Evolutionary conservation across 2,888 invertebrate species (phyloP).

Genomic region (Alviniconcha strummeri): DNA sequence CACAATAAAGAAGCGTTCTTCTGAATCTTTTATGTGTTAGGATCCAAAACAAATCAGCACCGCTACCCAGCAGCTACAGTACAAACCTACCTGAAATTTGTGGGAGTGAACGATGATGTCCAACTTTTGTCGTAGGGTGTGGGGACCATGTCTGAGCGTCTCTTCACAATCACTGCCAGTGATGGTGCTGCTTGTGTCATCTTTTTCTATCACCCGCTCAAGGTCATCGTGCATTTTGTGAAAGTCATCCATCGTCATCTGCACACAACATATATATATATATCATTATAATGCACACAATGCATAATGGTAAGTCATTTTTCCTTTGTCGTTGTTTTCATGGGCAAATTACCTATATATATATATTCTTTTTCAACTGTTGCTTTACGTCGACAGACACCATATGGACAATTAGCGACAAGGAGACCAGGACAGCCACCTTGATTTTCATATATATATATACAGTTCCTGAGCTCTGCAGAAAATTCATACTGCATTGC

Average conservation of each 20-base stretch:
- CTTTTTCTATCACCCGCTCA: slow-evolving; percentile 70
- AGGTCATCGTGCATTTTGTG: slow-evolving; percentile 69
- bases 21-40: no score
- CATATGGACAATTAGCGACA: slow-evolving; percentile 46
- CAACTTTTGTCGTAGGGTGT: slow-evolving; percentile 56
- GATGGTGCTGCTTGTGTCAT: slow-evolving; percentile 66
- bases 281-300: not conserved
- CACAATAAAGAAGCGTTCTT: no score
- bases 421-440: not conserved
- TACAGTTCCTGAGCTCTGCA: no score
- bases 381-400: not conserved
- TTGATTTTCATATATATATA: no score
- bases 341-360: no score
- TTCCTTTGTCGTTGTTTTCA: not conserved
- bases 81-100: slow-evolving; percentile 32
- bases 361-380: not conserved
- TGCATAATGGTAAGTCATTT: not conserved
- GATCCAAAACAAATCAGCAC: no score
- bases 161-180: slow-evolving; percentile 65
- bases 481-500: no score
- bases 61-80: no score
- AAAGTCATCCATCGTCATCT: slow-evolving; percentile 68
- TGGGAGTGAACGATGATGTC: slow-evolving; percentile 57
- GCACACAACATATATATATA: not conserved
- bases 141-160: slow-evolving; percentile 51